These are phyloP conservation scores for Buceros bicornis DNA, from an alignment of 2,797 vertebrate genomes.

Conservation along the genomic window DNA sequence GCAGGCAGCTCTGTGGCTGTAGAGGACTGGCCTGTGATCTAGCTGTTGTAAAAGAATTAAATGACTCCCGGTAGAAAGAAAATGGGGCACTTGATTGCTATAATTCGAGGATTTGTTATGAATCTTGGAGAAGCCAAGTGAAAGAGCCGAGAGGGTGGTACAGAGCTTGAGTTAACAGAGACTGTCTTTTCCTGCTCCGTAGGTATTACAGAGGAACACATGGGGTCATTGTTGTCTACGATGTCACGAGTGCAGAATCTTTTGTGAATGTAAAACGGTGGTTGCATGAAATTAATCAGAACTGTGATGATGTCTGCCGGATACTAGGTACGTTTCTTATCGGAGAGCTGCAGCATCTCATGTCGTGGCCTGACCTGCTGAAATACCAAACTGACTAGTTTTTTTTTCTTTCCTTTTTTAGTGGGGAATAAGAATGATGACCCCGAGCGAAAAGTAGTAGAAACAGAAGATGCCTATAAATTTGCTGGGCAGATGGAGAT, in stretches of 20 bases:
- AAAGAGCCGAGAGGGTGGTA: background rate
- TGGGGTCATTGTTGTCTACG: constrained; percentile 98
- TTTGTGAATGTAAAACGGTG: constrained; percentile 99
- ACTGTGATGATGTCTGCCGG: constrained; percentile 97
- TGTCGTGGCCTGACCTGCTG: background rate
- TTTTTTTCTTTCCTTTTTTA: constrained; percentile 62
- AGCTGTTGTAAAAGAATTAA: background rate
- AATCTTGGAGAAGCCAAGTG: background rate
- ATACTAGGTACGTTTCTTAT: constrained; percentile 90
- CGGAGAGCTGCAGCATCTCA: background rate
- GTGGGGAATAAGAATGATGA: constrained; percentile 99
- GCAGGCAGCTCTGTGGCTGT: background rate
- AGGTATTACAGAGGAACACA: constrained; percentile 99
- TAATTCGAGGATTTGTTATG: background rate
- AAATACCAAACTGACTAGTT: background rate
- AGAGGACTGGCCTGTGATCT: background rate
- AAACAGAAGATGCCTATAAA: constrained; percentile 97
- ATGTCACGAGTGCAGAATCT: constrained; percentile 97
- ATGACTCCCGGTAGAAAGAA: background rate
- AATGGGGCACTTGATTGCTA: background rate
- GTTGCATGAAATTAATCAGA: constrained; percentile 99
- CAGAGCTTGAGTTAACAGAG: background rate
- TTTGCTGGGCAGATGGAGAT: constrained; percentile 99
- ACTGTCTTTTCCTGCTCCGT: background rate
- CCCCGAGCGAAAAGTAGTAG: constrained; percentile 96